Base-by-base conservation (phyloP, 53 echinoderm and acorn worm species). In the Apostichopus leukothele region DNA sequence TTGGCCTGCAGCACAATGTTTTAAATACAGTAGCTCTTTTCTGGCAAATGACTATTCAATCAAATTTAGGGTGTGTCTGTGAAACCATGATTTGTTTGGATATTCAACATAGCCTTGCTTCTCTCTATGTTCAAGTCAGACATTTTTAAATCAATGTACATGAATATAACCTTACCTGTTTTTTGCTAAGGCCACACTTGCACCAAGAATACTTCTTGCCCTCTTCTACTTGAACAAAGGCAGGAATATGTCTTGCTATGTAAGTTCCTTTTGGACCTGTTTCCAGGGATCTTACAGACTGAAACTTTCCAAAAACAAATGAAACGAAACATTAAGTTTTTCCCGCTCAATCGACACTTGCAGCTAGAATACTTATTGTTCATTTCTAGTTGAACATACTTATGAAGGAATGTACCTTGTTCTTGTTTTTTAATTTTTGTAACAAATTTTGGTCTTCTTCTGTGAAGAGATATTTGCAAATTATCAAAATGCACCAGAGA, bases 181-280 rank as follows among this genome's bases (percentile, higher is more conserved):
- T 97, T 75, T 97, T 94, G 76, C 97, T 97, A 50, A 95, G 90
- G 63, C 97, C 97, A 92, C 97, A 97, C 73, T 81, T 79, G 80
- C 97, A 97, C 97, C 97, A 97, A 20, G 89, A 89, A 90, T 97
- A 97, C 50, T 90, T 93, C 89, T 97, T 97, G 60, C 94, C 93
- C 27, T 92, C 90, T 73, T 97, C 92, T 52, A 95, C 76, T 57
- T 92, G 94, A 60, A 92, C 91, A 25, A 90, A 59, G 4, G 91
- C 83, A 11, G 97, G 97, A 1, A 94, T 88, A 90, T 95, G 89
- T 84, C 92, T 95, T 5, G 92, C 90, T 14, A 97, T 92, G 86
- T 92, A 94, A 14, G 96, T 96, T 54, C 94, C 96, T 81, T 96
- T 96, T 0, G 89, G 89, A 18, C 96, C 96, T 21, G 92, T 90